Base-by-base conservation (phyloP, 2,113 vertebrate species). In the Misgurnus anguillicaudatus region DNA sequence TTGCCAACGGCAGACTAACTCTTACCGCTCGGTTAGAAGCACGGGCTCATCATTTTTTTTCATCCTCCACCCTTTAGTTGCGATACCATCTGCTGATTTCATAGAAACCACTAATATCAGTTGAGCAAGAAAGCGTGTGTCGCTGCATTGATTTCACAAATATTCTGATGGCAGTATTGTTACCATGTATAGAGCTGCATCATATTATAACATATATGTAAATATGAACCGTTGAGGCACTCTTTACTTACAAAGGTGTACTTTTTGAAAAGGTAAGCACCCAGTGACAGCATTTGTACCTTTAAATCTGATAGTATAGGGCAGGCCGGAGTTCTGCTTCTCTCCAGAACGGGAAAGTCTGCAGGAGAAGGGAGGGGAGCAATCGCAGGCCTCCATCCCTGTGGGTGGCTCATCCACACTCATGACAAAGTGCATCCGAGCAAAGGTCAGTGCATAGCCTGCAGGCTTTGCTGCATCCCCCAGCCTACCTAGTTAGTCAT, bases 401-500 rank as follows among this genome's bases (percentile, higher is more conserved):
- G 80, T 85, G 81, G 85, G 85, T 65, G 77, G 79, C 64, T 83
- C 77, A 67, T 80, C 83, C 61, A 78, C 82, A 55, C 77, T 77
- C 83, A 83, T 75, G 73, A 75, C 83, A 78, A 78, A 55, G 81
- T 83, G 79, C 73, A 80, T 78, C 60, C 13, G 62, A 78, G 83
- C 83, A 81, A 80, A 85, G 83, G 82, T 80, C 79, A 74, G n/a
- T 17, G 53, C 63, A 45, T 55, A 60, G 68, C 76, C 80, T 69
- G 77, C 81, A 77, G 81, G 81, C 85, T 77, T 66, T 57, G 60
- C 74, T 65, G 81, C 82, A 67, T 80, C 64, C 79, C 83, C 76
- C 85, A 77, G 80, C 80, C 83, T 76, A 67, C 67, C 47, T 66
- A 41, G 81, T 85, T 83, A 85, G 79, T 84, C 84, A 85, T 83